Evolutionary conservation across 2,888 invertebrate genomes (phyloP), one percentile per base, ranked within the genome.

Genomic region (Schizotus pectinicornis): DNA sequence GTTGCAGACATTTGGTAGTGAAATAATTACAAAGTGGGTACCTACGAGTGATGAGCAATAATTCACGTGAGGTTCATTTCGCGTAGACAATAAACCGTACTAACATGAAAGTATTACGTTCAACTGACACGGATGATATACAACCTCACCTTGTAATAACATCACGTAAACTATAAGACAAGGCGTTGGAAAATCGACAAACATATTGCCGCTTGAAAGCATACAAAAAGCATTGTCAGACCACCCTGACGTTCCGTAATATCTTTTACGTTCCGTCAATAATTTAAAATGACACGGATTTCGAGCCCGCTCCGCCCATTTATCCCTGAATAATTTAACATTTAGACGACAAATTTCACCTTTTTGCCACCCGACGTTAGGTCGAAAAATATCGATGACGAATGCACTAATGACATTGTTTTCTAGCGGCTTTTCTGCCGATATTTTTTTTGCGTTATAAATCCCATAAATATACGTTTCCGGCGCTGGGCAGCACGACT

Each of bases 121-220:
- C 64, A 69, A 72, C 69, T 74, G 74, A 74, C 74, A 70, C 61
- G 67, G 64, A 72, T 74, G 74, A 74, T 74, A 70, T 73, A 74
- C 71, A 70, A 68, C 73, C 68, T 65, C 67, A 69, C 73, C 70
- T 72, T 67, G 72, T 74, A 74, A 74, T 74, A 74, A 72, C 73
- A 65, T 74, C 74, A 74, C 74, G 74, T 74, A 74, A 74, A 74
- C 74, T 72, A 73, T 74, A 73, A 73, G 73, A 69, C 67, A 73
- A 66, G 65, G 62, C 65, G 66, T 65, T 67, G 65, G 67, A 68
- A 71, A 71, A 72, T 72, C 73, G 72, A 71, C 71, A 71, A 72
- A 73, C 69, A 69, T 71, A 73, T 71, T 67, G 69, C 69, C 50
- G 54, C 61, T 62, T 65, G 62, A 61, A 59, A 56, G 67, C 67